phyloP scores from a whole-genome alignment of 2,113 vertebrate genomes.

The Gymnocephalus cernua region DNA sequence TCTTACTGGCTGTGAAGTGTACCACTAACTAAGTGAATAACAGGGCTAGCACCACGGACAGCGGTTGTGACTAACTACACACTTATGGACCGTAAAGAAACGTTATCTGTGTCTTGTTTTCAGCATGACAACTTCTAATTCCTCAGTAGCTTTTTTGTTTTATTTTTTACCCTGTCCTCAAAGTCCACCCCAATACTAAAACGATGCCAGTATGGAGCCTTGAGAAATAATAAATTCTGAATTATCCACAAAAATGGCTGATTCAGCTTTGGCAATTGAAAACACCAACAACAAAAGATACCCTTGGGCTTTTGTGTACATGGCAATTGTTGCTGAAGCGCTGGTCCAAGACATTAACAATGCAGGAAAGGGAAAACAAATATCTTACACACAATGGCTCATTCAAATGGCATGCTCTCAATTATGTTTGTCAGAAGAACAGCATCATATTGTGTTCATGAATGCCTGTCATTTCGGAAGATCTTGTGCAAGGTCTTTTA shows the following conservation, averaged over 20 bases:
- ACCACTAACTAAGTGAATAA: neutral
- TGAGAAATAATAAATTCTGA: conserved; percentile 74
- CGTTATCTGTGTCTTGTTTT: neutral
- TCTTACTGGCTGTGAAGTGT: neutral
- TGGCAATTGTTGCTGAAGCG: conserved; percentile 57
- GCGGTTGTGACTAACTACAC: neutral
- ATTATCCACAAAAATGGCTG: conserved; percentile 66
- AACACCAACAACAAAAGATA: conserved; percentile 72
- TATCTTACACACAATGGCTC: conserved; percentile 57
- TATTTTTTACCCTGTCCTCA: conserved; percentile 35
- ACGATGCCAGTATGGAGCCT: conserved; percentile 61
- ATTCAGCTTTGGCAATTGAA: conserved; percentile 69
- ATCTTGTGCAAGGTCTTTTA: conserved; percentile 41
- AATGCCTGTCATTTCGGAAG: conserved; percentile 41
- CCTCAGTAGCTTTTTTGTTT: neutral
- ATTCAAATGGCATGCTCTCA: conserved; percentile 58
- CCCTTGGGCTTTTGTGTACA: conserved; percentile 75
- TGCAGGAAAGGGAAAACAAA: conserved; percentile 59
- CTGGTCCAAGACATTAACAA: conserved; percentile 67
- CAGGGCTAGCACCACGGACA: neutral
- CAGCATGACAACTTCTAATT: conserved; percentile 28
- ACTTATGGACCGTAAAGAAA: neutral
- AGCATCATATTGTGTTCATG: conserved; percentile 31
- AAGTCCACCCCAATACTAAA: conserved; percentile 64
- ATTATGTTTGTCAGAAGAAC: conserved; percentile 56